A percentile compares a stretch with the other conserved stretches of the same genome.
Evolutionary conservation across 2,888 invertebrate genomes (phyloP).

Genomic region (Tigriopus californicus): DNA sequence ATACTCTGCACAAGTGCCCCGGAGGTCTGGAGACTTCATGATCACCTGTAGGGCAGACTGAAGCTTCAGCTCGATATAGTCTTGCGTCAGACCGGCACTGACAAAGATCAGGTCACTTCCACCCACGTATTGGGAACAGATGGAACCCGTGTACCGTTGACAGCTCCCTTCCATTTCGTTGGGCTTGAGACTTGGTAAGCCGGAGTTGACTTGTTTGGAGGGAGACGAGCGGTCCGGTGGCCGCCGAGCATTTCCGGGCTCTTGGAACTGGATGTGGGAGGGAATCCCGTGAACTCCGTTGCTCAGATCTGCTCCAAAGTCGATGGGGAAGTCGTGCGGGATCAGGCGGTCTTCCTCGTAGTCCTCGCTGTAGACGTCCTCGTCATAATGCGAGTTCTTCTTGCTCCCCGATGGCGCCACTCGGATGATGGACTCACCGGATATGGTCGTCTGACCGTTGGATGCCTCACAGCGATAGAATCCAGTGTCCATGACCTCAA

Average conservation of each 20-base stretch:
- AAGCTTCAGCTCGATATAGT: slow-evolving; percentile 15
- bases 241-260: neutral
- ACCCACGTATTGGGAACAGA: slow-evolving; percentile 36
- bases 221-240: no score
- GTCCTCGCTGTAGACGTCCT: neutral
- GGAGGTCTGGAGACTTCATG: slow-evolving; percentile 10
- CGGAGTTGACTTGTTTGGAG: neutral
- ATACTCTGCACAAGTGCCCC: slow-evolving; percentile 48
- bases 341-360: neutral
- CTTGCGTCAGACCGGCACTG: slow-evolving; percentile 10
- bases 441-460: slow-evolving; percentile 34
- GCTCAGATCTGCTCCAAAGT: neutral
- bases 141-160: slow-evolving; percentile 59
- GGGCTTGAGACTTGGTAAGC: slow-evolving; percentile 12
- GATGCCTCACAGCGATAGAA: slow-evolving; percentile 40
- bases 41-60: slow-evolving; percentile 11
- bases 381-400: slow-evolving; percentile 1
- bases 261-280: slow-evolving; percentile 7
- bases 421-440: slow-evolving; percentile 36
- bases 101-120: slow-evolving; percentile 1
- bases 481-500: slow-evolving; percentile 31
- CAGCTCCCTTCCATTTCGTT: slow-evolving; percentile 22
- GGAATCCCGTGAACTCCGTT: neutral
- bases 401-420: slow-evolving; percentile 26
- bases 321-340: slow-evolving; percentile 7